Evolutionary conservation across 2,888 invertebrate species (phyloP).

Genomic region (Nycteola revayana): DNA sequence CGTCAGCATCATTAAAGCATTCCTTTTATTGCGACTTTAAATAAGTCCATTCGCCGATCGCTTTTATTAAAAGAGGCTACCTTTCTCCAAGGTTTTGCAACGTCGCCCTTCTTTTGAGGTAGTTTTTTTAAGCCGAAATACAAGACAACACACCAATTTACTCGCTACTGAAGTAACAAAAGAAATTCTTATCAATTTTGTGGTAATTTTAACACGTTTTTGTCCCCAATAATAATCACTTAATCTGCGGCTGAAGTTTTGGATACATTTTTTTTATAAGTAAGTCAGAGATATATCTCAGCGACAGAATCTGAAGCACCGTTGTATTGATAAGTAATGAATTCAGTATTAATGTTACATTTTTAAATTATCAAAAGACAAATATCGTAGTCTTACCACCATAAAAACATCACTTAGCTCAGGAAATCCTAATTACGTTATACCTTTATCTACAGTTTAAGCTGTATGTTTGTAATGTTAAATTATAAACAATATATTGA

Average conservation of each 20-base stretch:
- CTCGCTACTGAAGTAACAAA: slow-evolving; percentile 50
- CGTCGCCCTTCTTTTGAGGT: slow-evolving; percentile 65
- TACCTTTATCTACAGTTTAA: too few relatives aligned
- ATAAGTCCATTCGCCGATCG: slow-evolving; percentile 71
- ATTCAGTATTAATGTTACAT: too few relatives aligned
- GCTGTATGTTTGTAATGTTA: too few relatives aligned
- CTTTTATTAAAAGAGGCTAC: slow-evolving; percentile 71
- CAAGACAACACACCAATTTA: slow-evolving; percentile 48
- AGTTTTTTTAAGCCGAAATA: slow-evolving; percentile 42
- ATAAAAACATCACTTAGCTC: too few relatives aligned
- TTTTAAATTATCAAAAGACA: too few relatives aligned
- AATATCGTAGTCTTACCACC: too few relatives aligned
- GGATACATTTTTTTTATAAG: slow-evolving; percentile 52
- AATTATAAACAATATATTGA: too few relatives aligned
- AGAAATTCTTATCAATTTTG: slow-evolving; percentile 61
- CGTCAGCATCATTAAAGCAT: slow-evolving; percentile 78
- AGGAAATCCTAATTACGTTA: too few relatives aligned
- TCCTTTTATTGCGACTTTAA: slow-evolving; percentile 80
- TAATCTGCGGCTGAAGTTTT: slow-evolving; percentile 53
- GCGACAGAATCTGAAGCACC: slow-evolving; percentile 36
- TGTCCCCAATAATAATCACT: slow-evolving; percentile 62
- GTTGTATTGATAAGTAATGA: too few relatives aligned
- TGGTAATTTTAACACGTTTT: slow-evolving; percentile 51
- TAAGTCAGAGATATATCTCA: slow-evolving; percentile 36
- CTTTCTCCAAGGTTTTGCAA: slow-evolving; percentile 77